Base-by-base conservation (phyloP, 1,140 invertebrate species). In the Trichonephila clavipes region DNA sequence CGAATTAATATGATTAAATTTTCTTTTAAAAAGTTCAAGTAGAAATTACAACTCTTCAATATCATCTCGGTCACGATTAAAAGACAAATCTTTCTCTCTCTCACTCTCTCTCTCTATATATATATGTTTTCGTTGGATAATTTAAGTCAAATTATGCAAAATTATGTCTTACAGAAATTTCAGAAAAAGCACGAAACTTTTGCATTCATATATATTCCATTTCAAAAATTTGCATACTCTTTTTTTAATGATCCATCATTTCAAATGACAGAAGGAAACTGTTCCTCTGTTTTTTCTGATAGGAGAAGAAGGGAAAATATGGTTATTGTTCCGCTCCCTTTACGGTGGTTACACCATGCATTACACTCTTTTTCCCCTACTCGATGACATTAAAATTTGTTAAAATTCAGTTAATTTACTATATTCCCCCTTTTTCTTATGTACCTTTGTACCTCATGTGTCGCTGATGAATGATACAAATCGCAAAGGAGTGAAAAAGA, bases 241-340 rank as follows among this genome's bases (percentile, higher is more conserved):
- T 21, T 14, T 83, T 58, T 58, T 12, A 44, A 51, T 24, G 40
- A 83, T 83, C 51, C 44, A 83, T 83, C 82, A 83, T 59, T 7
- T 1, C 0, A 19, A 4, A 4, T 83, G 82, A 83, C 44, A 83
- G 44, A 34, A 40, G 16, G 82, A 6, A 83, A 83, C 82, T 83
- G 58, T 83, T 83, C n/a, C n/a, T 83, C 24, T 40, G 2, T 83
- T 58, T 10, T 77, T 28, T 83, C 51, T 59, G 82, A 21, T n/a
- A n/a, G 6, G 44, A n/a, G 21, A 10, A n/a, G 12, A 59, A 59
- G 6, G 5, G n/a, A 83, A 83, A 83, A 83, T 83, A 83, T 83
- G 82, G 18, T 58, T 83, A 59, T 83, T 83, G 82, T 83, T 83
- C 40, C 21, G 82, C 82, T 83, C 82, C 51, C 51, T 24, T 83